phyloP scores from a whole-genome alignment of 1,140 invertebrate genomes.

The Hydropsyche tenuis region DNA sequence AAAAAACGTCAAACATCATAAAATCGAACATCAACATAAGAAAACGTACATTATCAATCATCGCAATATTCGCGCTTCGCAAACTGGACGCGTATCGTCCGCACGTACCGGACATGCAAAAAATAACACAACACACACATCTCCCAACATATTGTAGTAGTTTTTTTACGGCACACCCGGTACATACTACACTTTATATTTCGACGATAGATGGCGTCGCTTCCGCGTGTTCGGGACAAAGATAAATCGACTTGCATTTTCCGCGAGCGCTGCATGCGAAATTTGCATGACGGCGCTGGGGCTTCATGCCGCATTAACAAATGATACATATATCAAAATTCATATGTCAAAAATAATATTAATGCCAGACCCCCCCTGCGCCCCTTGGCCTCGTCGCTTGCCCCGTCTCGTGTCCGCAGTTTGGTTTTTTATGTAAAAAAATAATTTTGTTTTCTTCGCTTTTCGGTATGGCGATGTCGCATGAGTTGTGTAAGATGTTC shows the following conservation, averaged over 20 bases:
- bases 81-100: too few relatives aligned
- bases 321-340: constrained; percentile 34
- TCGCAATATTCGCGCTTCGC: neutral
- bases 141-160: neutral
- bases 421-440: too few relatives aligned
- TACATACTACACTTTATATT: constrained; percentile 3
- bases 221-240: constrained; percentile 38
- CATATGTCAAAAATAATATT: constrained; percentile 32
- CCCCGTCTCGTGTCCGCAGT: too few relatives aligned
- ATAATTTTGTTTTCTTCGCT: too few relatives aligned
- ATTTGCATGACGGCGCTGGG: constrained; percentile 25
- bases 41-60: neutral
- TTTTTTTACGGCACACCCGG: neutral
- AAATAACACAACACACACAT: neutral
- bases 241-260: constrained; percentile 39
- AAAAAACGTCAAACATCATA: too few relatives aligned
- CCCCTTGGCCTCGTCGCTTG: too few relatives aligned
- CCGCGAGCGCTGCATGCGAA: constrained; percentile 30
- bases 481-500: too few relatives aligned
- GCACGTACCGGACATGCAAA: too few relatives aligned
- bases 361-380: neutral
- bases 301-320: constrained; percentile 35
- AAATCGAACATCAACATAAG: too few relatives aligned
- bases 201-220: constrained; percentile 33
- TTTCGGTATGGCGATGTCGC: too few relatives aligned